These are phyloP conservation scores for Leucoraja ocellata DNA, from an alignment of 2,797 vertebrate species.

Conservation along the genomic window DNA sequence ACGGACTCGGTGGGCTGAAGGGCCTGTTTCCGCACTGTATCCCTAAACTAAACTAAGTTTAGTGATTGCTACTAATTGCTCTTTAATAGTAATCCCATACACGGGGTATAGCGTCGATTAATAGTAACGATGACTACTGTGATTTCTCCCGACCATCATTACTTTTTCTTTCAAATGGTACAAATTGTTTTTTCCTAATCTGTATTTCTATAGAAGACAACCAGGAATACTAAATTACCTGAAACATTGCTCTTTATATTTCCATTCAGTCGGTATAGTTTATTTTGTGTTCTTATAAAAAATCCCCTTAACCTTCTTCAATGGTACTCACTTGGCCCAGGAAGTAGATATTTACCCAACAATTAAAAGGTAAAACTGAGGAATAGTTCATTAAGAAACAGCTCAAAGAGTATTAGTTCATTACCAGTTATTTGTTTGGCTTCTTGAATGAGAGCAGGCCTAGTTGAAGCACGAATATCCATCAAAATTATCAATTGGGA, in stretches of 20 bases:
- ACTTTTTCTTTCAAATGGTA: too few relatives aligned
- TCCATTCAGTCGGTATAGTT: not conserved
- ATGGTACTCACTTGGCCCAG: not conserved
- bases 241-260: not conserved
- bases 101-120: too few relatives aligned
- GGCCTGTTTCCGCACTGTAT: too few relatives aligned
- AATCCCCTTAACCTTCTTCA: not conserved
- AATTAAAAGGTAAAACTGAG: not conserved
- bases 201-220: not conserved
- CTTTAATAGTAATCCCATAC: not conserved
- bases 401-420: not conserved
- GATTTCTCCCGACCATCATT: too few relatives aligned
- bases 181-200: too few relatives aligned
- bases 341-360: not conserved
- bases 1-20: too few relatives aligned
- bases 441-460: not conserved
- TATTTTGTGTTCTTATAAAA: not conserved
- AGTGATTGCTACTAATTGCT: not conserved
- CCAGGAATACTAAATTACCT: not conserved
- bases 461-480: not conserved
- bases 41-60: too few relatives aligned
- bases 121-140: too few relatives aligned
- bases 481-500: conserved; percentile 7
- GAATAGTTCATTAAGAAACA: not conserved
- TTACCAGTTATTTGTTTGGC: not conserved